Evolutionary conservation across 2,888 invertebrate species (phyloP).

Genomic region (Ellobium chinense): DNA sequence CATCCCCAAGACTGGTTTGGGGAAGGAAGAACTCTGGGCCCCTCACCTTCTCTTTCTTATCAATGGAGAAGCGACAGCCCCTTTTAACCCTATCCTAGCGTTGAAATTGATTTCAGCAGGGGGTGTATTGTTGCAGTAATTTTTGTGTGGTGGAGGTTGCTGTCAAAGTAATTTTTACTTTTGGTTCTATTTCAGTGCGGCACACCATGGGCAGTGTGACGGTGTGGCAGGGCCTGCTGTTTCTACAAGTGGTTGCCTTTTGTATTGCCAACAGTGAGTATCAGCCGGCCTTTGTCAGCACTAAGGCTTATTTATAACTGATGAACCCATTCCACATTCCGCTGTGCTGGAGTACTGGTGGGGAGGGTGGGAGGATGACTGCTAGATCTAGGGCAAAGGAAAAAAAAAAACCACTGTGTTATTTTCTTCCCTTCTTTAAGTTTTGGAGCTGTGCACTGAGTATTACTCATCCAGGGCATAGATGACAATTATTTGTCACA

Average conservation of each 20-base stretch:
- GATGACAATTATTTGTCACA: too few species aligned
- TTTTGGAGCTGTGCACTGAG: too few species aligned
- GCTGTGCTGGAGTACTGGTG: background rate
- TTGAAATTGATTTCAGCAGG: slow-evolving; percentile 1
- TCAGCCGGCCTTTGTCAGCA: background rate
- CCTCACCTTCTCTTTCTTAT: background rate
- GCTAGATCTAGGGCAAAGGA: too few species aligned
- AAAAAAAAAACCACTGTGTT: too few species aligned
- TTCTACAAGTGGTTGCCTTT: slow-evolving; percentile 21
- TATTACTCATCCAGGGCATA: too few species aligned
- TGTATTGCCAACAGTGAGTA: slow-evolving; percentile 39
- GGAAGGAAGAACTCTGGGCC: background rate
- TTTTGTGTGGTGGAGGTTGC: background rate
- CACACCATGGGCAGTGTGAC: slow-evolving; percentile 42
- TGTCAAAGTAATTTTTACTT: background rate
- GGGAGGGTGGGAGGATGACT: too few species aligned
- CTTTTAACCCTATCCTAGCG: background rate
- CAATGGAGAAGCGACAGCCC: background rate
- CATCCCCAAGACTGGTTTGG: background rate
- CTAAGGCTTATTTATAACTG: background rate
- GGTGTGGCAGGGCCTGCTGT: slow-evolving; percentile 25
- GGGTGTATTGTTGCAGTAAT: background rate
- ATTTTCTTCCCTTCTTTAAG: too few species aligned
- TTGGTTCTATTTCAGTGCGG: slow-evolving; percentile 22
- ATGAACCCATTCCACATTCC: background rate